Evolutionary conservation across 2,113 vertebrate species (phyloP).

Genomic region (Scomber japonicus): DNA sequence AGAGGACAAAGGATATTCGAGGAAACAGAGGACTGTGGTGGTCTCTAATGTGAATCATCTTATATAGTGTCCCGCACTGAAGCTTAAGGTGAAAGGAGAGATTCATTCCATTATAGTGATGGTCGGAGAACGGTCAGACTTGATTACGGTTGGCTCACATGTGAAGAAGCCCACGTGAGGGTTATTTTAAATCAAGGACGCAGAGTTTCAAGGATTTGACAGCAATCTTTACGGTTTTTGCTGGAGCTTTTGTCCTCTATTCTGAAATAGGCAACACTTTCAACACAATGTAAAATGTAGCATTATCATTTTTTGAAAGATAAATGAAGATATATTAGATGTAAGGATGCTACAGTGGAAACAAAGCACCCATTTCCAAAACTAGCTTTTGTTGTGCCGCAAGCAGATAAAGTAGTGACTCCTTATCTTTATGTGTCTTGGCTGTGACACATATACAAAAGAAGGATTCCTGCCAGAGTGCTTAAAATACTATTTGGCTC

Average conservation of each 20-base stretch:
- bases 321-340: background rate
- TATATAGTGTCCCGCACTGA: conserved; percentile 39
- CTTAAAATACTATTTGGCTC: background rate
- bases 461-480: conserved; percentile 2
- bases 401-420: conserved; percentile 1
- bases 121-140: conserved; percentile 34
- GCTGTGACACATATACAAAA: background rate
- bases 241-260: background rate
- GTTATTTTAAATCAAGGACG: conserved; percentile 45
- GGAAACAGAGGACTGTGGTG: conserved; percentile 24
- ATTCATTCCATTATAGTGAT: conserved; percentile 56
- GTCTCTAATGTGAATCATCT: conserved; percentile 56
- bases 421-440: background rate
- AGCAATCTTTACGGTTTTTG: background rate
- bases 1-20: conserved; percentile 54
- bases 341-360: background rate
- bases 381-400: background rate
- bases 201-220: conserved; percentile 3
- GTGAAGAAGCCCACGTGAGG: background rate
- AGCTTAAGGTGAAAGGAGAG: conserved; percentile 44
- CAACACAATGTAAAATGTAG: background rate
- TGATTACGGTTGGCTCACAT: conserved; percentile 37
- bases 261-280: background rate
- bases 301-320: background rate
- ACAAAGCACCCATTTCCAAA: background rate